Conservation (phyloP, 2,888 invertebrate genomes). For the Minunthozetes semirufus region DNA sequence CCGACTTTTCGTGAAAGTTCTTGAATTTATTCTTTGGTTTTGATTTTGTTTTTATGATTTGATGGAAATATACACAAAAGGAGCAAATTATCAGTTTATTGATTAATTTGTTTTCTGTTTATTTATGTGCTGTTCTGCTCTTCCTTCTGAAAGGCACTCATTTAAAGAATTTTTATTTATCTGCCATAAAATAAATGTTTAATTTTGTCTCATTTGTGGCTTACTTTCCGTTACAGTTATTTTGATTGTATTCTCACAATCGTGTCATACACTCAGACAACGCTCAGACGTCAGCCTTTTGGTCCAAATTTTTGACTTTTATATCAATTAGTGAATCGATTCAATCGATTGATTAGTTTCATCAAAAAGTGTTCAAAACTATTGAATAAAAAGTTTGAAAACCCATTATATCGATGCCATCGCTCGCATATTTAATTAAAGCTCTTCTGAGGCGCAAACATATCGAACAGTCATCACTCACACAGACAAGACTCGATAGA, state of each 20-base stretch:
- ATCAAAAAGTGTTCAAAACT: too few relatives aligned
- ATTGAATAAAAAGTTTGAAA: too few relatives aligned
- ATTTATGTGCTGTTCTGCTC: neutral
- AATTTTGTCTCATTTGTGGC: neutral
- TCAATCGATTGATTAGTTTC: too few relatives aligned
- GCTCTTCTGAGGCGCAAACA: constrained; percentile 35
- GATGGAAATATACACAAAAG: neutral
- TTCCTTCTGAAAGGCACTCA: neutral
- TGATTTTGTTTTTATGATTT: too few relatives aligned
- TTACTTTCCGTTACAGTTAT: constrained; percentile 1
- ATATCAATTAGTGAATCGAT: too few relatives aligned
- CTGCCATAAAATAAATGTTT: neutral
- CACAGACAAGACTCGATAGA: constrained; percentile 49
- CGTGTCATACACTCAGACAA: too few relatives aligned
- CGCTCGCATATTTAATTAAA: constrained; percentile 16
- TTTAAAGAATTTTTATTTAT: neutral
- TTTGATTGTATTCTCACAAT: neutral
- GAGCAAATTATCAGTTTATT: neutral
- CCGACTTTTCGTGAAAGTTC: neutral
- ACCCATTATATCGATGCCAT: constrained; percentile 22
- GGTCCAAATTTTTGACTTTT: too few relatives aligned
- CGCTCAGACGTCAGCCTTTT: neutral
- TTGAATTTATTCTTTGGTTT: neutral
- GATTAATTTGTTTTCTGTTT: neutral
- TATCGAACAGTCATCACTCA: constrained; percentile 23